A percentile compares a stretch with the other conserved stretches of the same genome.
Evolutionary conservation across 2,888 invertebrate species (phyloP).

Genomic region (Melolontha melolontha): DNA sequence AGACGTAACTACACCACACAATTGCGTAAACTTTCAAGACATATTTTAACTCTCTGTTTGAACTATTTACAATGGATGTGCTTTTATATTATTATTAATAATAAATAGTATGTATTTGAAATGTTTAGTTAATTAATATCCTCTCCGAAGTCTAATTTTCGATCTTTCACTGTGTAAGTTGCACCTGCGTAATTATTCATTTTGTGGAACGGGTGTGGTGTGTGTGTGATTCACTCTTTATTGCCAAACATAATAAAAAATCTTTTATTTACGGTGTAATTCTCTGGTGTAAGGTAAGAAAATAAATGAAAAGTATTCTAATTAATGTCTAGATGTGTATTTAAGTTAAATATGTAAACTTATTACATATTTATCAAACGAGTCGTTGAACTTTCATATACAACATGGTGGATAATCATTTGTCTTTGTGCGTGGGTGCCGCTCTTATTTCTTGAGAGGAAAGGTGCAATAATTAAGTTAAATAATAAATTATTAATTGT

Average conservation of each 20-base stretch:
- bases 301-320: neutral
- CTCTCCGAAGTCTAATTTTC: neutral
- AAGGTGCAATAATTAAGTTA: neutral
- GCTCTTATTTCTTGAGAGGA: conserved; percentile 2
- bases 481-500: neutral
- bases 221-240: conserved; percentile 49
- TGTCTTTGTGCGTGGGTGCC: conserved; percentile 59
- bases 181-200: conserved; percentile 35
- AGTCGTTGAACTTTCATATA: conserved; percentile 58
- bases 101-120: conserved; percentile 31
- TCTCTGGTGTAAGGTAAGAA: conserved; percentile 58
- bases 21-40: conserved; percentile 23
- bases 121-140: conserved; percentile 1
- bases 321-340: neutral
- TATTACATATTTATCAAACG: conserved; percentile 24
- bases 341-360: conserved; percentile 6
- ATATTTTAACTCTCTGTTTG: neutral
- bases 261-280: conserved; percentile 49
- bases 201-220: conserved; percentile 55
- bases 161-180: conserved; percentile 31
- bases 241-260: conserved; percentile 44
- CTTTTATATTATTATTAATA: conserved; percentile 32
- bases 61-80: conserved; percentile 20
- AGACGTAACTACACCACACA: conserved; percentile 26
- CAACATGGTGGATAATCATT: conserved; percentile 60